phyloP scores from a whole-genome alignment of 2,797 vertebrate species.

The Mionectes olivaceus region DNA sequence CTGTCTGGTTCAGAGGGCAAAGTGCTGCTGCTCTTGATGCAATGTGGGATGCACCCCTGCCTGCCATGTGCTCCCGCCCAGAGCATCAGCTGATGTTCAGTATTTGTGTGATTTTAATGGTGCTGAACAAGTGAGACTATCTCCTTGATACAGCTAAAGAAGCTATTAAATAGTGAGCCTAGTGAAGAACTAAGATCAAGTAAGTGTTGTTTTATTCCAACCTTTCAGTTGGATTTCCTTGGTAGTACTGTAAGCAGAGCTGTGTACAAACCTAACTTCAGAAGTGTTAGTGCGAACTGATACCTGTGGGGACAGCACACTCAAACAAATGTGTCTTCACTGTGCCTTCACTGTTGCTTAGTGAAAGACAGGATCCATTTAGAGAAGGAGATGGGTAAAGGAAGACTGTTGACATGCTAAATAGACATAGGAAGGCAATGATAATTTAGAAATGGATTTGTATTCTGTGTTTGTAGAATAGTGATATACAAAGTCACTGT shows the following conservation, averaged over 20 bases:
- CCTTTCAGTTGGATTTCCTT: background rate
- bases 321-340: background rate
- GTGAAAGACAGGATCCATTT: background rate
- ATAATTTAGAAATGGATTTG: background rate
- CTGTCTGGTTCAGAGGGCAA: background rate
- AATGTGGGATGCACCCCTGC: background rate
- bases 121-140: background rate
- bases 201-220: background rate
- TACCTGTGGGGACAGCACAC: background rate
- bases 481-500: background rate
- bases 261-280: background rate
- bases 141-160: background rate
- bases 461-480: background rate
- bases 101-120: background rate
- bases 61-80: background rate
- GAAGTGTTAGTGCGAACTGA: background rate
- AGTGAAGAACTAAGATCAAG: background rate
- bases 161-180: background rate
- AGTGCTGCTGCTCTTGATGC: background rate
- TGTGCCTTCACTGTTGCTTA: background rate
- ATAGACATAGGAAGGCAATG: background rate
- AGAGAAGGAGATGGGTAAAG: background rate
- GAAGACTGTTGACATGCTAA: background rate
- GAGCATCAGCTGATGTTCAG: background rate
- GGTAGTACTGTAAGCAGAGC: background rate